Evolutionary conservation across 1,140 invertebrate genomes (phyloP).

Genomic region (Rhagoletis zephyria): DNA sequence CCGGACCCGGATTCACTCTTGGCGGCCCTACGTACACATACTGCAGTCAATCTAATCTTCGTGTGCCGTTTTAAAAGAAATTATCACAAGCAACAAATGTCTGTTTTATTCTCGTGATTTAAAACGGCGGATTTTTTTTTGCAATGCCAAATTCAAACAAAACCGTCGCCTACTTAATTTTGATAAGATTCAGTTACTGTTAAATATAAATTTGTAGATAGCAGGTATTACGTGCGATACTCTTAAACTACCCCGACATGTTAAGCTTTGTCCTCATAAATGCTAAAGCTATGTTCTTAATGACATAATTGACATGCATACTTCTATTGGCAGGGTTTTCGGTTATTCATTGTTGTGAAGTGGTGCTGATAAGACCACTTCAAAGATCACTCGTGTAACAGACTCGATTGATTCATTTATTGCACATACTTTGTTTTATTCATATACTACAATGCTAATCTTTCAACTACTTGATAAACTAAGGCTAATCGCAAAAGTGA

Average conservation of each 20-base stretch:
- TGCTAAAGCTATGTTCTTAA: background rate
- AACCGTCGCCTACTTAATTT: background rate
- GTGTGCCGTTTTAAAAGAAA: background rate
- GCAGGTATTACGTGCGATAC: background rate
- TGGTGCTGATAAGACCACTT: background rate
- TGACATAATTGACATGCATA: background rate
- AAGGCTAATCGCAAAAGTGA: background rate
- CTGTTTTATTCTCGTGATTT: background rate
- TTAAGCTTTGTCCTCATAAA: background rate
- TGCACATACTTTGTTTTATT: background rate
- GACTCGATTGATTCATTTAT: background rate
- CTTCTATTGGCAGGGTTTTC: background rate
- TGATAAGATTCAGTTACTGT: background rate
- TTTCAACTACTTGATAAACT: background rate
- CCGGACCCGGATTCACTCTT: too few species aligned
- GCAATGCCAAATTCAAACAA: background rate
- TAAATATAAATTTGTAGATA: background rate
- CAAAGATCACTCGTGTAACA: background rate
- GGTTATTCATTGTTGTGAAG: background rate
- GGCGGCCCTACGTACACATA: too few species aligned
- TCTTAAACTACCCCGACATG: background rate
- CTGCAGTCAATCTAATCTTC: conserved; percentile 1
- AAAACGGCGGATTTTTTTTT: background rate
- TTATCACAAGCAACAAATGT: background rate
- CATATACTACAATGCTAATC: background rate